Percentiles rank a stretch among this genome's conserved stretches.
These are phyloP conservation scores for Leuctra nigra DNA, from an alignment of 2,888 invertebrate genomes.

Conservation along the genomic window DNA sequence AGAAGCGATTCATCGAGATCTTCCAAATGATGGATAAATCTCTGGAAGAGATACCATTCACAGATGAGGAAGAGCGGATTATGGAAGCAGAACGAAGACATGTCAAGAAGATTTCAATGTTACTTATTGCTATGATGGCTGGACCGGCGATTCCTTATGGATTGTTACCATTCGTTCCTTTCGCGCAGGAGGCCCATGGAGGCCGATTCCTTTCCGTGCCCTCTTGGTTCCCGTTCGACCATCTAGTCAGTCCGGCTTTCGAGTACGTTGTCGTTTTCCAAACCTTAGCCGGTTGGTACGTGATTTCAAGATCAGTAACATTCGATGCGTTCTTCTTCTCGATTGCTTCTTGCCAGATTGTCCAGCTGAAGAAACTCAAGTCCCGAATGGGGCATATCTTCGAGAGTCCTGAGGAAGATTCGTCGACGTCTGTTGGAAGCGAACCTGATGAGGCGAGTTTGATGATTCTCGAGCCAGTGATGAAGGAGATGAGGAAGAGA, in stretches of 20 bases:
- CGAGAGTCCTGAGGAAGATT: background rate
- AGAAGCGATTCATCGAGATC: background rate
- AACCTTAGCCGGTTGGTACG: background rate
- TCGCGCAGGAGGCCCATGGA: background rate
- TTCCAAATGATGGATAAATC: background rate
- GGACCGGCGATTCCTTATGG: background rate
- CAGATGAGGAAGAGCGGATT: background rate
- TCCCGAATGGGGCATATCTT: background rate
- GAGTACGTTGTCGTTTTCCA: constrained; percentile 14
- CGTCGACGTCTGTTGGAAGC: background rate
- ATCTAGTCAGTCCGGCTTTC: constrained; percentile 1
- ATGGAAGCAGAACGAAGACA: background rate
- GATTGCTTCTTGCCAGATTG: background rate
- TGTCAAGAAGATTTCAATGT: background rate
- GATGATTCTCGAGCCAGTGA: background rate
- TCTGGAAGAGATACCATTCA: background rate
- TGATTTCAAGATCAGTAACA: background rate
- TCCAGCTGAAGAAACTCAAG: background rate
- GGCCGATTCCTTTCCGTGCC: background rate
- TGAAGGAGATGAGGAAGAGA: too few species aligned
- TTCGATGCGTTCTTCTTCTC: constrained; percentile 11
- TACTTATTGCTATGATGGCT: background rate
- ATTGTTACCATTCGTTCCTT: constrained; percentile 11
- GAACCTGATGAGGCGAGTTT: background rate
- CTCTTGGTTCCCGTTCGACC: constrained; percentile 12